Base-by-base conservation (phyloP, 2,888 invertebrate genomes). In the Oxytorus armatus region DNA sequence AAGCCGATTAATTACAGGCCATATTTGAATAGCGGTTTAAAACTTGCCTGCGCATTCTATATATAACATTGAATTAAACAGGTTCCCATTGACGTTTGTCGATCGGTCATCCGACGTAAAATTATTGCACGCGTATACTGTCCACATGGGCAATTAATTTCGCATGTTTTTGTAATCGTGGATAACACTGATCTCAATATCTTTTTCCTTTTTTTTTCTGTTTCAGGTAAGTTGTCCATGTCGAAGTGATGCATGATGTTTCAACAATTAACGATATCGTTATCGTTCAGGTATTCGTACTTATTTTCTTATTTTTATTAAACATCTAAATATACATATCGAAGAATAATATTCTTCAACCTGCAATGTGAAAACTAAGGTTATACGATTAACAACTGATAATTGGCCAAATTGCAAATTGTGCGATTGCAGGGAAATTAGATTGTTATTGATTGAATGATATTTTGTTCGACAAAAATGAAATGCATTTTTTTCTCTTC, bases 161-260 rank as follows among this genome's bases (percentile, higher is more conserved):
- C 29, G n/a, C 25, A 29, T 21, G 39, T 61, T 36, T 42, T 53
- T 29, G 25, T 47, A 69, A 61, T 55, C 47, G 51, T n/a, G 44
- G 33, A 16, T 21, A 21, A 55, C 44, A 29, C 25, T 69, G n/a
- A 69, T 36, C 8, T 65, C 8, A 36, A 69, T 3, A 25, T 39
- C 0, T 0, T 47, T 57, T n/a, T 8, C 16, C 49, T 7, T 49
- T 57, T 42, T 69, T 53, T 76, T 69, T 65, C 39, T 77, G 65
- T 77, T 77, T 8, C 70, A 77, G 77, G 77, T 77, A 77, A 72
- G 77, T 77, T 51, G 25, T n/a, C 55, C 61, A 57, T 49, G 33
- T 47, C 39, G 47, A 18, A 55, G 18, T 47, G 77, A 42, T 44
- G 44, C 53, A 55, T 47, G 29, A 14, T 33, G 14, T 23, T 23